phyloP scores from a whole-genome alignment of 1,140 invertebrate genomes.

The Camponotus vicinus region DNA sequence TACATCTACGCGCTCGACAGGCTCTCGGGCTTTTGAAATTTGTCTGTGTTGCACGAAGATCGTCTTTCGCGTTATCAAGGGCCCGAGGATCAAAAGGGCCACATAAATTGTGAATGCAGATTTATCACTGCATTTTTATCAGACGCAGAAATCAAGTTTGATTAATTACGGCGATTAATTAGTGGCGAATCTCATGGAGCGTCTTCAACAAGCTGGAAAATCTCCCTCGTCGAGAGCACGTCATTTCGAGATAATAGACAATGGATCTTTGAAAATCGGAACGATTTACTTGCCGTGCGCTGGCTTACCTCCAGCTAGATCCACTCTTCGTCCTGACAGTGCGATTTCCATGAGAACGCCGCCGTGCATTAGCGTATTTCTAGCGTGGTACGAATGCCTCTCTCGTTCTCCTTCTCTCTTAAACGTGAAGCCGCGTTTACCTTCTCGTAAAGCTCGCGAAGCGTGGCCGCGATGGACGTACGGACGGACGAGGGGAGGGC shows the following conservation, averaged over 20 bases:
- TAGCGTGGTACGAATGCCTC: constrained; percentile 30
- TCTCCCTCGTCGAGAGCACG: background rate
- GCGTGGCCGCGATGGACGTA: constrained; percentile 54
- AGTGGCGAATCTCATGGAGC: background rate
- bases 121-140: background rate
- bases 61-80: background rate
- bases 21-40: constrained; percentile 8
- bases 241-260: constrained; percentile 11
- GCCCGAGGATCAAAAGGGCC: background rate
- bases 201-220: constrained; percentile 1
- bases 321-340: constrained; percentile 25
- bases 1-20: background rate
- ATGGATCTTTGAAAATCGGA: background rate
- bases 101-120: background rate
- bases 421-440: constrained; percentile 29
- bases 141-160: background rate
- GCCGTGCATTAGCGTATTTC: constrained; percentile 55
- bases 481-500: constrained; percentile 29
- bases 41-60: background rate
- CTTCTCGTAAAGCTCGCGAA: constrained; percentile 68
- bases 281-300: constrained; percentile 2
- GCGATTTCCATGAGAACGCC: constrained; percentile 53
- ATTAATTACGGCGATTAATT: background rate
- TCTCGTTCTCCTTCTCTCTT: background rate
- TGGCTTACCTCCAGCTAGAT: constrained; percentile 12